These are phyloP conservation scores for Caenorhabditis brenneri DNA, from an alignment of 1,140 invertebrate species.

Conservation along the genomic window DNA sequence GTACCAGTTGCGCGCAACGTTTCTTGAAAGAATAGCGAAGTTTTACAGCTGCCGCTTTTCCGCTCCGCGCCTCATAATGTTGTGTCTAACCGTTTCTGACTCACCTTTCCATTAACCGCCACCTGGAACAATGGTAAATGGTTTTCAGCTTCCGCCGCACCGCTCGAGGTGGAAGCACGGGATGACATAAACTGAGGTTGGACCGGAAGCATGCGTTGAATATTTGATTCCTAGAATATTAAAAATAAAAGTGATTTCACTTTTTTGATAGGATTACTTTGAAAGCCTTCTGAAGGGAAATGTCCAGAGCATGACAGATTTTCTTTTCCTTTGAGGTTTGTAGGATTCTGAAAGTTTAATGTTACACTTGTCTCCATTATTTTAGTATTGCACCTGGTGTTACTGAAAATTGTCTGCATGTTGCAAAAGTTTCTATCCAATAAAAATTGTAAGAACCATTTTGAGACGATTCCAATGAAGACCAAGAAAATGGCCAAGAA, in stretches of 20 bases:
- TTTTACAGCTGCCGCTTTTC: not conserved
- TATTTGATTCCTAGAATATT: constrained; percentile 17
- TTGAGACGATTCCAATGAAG: not conserved
- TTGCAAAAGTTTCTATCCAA: constrained; percentile 5
- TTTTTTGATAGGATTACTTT: not conserved
- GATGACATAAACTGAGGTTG: not conserved
- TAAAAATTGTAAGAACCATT: not conserved
- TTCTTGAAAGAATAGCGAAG: no score
- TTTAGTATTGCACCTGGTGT: not conserved
- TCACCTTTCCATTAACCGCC: constrained; percentile 24
- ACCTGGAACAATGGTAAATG: constrained; percentile 29
- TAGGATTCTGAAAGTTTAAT: not conserved
- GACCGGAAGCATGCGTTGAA: not conserved
- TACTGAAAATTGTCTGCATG: constrained; percentile 6
- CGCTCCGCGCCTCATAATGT: not conserved
- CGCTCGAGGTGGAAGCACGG: not conserved
- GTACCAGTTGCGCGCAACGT: no score
- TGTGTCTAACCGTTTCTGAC: not conserved
- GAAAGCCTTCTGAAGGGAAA: not conserved
- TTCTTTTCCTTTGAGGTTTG: constrained; percentile 23
- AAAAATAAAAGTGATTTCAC: not conserved
- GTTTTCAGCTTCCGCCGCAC: not conserved
- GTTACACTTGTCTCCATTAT: not conserved
- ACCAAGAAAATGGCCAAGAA: not conserved
- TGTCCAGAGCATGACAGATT: not conserved